These are phyloP conservation scores for Temnothorax longispinosus DNA, from an alignment of 1,140 invertebrate species.

Conservation along the genomic window DNA sequence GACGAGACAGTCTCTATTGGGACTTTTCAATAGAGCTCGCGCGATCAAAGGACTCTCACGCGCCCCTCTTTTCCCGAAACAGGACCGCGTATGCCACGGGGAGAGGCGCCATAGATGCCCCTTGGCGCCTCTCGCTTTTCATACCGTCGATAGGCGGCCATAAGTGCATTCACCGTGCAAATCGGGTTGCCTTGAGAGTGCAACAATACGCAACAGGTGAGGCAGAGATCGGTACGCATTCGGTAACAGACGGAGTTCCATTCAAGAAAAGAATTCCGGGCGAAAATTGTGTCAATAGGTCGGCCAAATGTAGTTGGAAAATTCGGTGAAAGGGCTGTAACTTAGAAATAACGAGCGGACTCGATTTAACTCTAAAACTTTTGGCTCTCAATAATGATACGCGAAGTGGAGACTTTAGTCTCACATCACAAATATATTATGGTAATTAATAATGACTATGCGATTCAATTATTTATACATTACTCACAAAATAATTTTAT, in stretches of 20 bases:
- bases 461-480: not conserved
- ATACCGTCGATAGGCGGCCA: constrained; percentile 72
- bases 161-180: constrained; percentile 82
- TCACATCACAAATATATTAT: not conserved
- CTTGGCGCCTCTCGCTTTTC: constrained; percentile 71
- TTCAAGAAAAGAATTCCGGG: constrained; percentile 67
- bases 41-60: constrained; percentile 77
- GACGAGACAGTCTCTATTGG: constrained; percentile 55
- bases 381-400: not conserved
- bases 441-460: not conserved
- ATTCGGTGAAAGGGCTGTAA: constrained; percentile 1
- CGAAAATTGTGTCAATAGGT: constrained; percentile 61
- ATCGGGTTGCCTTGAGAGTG: constrained; percentile 79
- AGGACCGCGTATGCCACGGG: constrained; percentile 52
- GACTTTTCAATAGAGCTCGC: constrained; percentile 44
- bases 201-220: constrained; percentile 81
- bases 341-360: constrained; percentile 35
- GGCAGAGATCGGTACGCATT: constrained; percentile 74
- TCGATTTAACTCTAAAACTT: not conserved
- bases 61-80: constrained; percentile 70
- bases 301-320: not conserved
- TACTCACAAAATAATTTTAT: not conserved
- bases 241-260: constrained; percentile 73
- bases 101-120: constrained; percentile 48
- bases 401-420: not conserved